Base-by-base conservation (phyloP, 92 coral and sea anemone genomes). In the Paragorgia papillata region DNA sequence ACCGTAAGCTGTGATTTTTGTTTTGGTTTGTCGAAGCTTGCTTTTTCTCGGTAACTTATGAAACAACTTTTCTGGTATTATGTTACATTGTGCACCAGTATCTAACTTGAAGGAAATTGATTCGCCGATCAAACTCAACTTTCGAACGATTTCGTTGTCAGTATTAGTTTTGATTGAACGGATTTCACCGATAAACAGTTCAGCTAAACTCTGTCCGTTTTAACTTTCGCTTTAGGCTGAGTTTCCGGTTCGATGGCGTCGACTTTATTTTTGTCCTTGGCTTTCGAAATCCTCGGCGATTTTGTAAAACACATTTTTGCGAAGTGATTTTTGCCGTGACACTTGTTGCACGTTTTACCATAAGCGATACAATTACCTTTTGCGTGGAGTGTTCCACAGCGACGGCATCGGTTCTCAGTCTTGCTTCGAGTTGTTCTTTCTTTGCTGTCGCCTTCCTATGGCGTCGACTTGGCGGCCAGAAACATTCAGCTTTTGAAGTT, bases 21-120 rank as follows among this genome's bases (percentile, higher is more conserved):
- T 51, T 39, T 57, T 22, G 60, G 79, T 70, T 21, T 51, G 44
- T 19, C 21, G 33, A 20, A 82, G 82, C 58, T 55, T 25, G 13
- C 55, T 60, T 46, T 64, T 62, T n/a, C 22, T 5, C 15, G 37
- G 14, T 19, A 61, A 15, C 19, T n/a, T 41, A 9, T 48, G 53
- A 32, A 9, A 75, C 21, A 34, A 37, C 9, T 37, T 34, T 40
- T 74, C 31, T 15, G 75, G 76, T n/a, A 82, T 13, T 32, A 82
- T 78, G 33, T 82, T 75, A 31, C 86, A 82, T 40, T 75, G 86
- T 0, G 75, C 86, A 26, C 76, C 82, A 13, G 86, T 75, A 82
- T 82, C 86, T 18, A 75, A 2, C 55, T 82, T 82, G 76, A 82
- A 63, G n/a, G 43, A 13, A 55, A 75, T 41, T n/a, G 55, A 15